A percentile compares a stretch with the other conserved stretches of the same genome.
These are phyloP conservation scores for Cylindroiulus punctatus DNA, from an alignment of 2,888 invertebrate genomes.

Conservation along the genomic window DNA sequence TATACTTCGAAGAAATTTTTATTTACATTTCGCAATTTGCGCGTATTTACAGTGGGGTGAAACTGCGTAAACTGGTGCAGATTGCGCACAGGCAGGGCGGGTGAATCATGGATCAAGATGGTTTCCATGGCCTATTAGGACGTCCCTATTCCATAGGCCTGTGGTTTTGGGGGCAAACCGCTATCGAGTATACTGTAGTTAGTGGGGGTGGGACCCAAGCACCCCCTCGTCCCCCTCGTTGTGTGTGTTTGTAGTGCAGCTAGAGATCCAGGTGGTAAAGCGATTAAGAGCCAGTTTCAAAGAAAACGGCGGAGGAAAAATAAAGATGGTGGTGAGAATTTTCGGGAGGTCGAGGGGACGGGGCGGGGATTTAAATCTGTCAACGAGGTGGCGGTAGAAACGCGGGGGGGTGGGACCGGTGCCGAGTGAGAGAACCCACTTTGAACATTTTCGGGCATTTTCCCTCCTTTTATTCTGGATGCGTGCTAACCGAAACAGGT, in stretches of 20 bases:
- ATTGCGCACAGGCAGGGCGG: too few species aligned
- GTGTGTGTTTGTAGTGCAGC: neutral
- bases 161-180: neutral
- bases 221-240: neutral
- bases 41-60: neutral
- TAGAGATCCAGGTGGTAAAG: constrained; percentile 51
- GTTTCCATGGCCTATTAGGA: neutral
- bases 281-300: constrained; percentile 45
- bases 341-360: neutral
- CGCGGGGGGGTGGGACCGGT: neutral
- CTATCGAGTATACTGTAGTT: neutral
- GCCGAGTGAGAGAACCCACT: constrained; percentile 28
- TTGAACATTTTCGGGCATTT: neutral
- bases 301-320: neutral
- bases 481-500: too few species aligned
- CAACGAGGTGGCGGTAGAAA: neutral
- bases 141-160: neutral
- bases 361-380: constrained; percentile 49
- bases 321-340: neutral
- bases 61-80: neutral
- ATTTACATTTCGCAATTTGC: neutral
- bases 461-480: too few species aligned
- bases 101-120: neutral
- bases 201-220: too few species aligned
- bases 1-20: neutral